These are phyloP conservation scores for Aplocera efformata DNA, from an alignment of 2,888 invertebrate species.

Conservation along the genomic window DNA sequence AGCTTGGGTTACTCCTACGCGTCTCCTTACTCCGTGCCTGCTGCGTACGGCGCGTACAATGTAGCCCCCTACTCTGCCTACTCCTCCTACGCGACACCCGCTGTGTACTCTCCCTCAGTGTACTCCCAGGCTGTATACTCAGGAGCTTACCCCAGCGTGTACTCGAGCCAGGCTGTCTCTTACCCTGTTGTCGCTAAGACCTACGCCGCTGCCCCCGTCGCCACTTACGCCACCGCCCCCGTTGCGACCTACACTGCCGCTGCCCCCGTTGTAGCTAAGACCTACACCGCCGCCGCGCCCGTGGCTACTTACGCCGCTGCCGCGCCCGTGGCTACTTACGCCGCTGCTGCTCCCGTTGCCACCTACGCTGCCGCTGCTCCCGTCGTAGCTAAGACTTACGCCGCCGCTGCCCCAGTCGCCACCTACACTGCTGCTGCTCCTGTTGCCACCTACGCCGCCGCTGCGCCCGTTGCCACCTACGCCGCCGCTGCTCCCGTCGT, in stretches of 20 bases:
- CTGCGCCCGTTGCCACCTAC: slow-evolving; percentile 8
- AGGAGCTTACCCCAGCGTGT: neutral
- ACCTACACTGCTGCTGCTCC: neutral
- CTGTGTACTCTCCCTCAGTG: slow-evolving; percentile 7
- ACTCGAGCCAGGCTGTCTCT: neutral
- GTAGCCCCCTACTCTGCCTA: slow-evolving; percentile 18
- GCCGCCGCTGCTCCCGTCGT: neutral
- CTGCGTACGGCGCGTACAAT: slow-evolving; percentile 8
- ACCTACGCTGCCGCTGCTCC: slow-evolving; percentile 8
- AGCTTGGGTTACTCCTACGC: slow-evolving; percentile 15
- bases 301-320: slow-evolving; percentile 5
- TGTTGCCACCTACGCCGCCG: neutral
- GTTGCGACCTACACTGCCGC: slow-evolving; percentile 7
- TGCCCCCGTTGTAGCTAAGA: neutral
- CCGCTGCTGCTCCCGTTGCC: slow-evolving; percentile 7
- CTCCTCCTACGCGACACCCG: slow-evolving; percentile 13
- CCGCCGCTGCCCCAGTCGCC: slow-evolving; percentile 1
- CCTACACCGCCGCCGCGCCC: neutral
- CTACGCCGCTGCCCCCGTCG: slow-evolving; percentile 9
- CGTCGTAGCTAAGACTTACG: slow-evolving; percentile 5
- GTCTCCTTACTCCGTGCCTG: slow-evolving; percentile 9
- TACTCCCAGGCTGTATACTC: slow-evolving; percentile 4
- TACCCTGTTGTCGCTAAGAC: slow-evolving; percentile 10
- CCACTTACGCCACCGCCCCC: slow-evolving; percentile 15
- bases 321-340: slow-evolving; percentile 7